Evolutionary conservation across 2,888 invertebrate genomes (phyloP).

Genomic region (Pachliopta kotzebuea): DNA sequence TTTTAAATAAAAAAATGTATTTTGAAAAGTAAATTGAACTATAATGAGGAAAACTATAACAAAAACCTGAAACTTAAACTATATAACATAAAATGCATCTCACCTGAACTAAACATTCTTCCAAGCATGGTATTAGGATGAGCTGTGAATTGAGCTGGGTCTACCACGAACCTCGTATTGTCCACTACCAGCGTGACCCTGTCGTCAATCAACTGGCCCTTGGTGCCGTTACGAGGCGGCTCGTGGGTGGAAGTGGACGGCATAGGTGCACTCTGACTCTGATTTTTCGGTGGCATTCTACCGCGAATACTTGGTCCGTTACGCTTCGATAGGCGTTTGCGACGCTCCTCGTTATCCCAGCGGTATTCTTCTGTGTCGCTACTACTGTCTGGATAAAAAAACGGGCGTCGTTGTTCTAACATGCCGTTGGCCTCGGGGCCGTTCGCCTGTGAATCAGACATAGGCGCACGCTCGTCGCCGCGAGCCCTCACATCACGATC

Average conservation of each 20-base stretch:
- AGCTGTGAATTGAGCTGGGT: conserved; percentile 94
- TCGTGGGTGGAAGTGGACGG: conserved; percentile 66
- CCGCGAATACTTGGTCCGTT: conserved; percentile 57
- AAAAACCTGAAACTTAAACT: no score
- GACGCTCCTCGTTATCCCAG: conserved; percentile 84
- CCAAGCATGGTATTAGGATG: conserved; percentile 99
- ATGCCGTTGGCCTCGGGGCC: conserved; percentile 59
- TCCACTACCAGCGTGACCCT: conserved; percentile 97
- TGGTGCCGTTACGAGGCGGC: conserved; percentile 54
- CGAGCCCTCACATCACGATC: conserved; percentile 69
- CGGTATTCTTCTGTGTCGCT: conserved; percentile 93
- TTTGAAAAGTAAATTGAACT: no score
- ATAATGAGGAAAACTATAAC: no score
- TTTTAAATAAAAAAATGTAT: no score
- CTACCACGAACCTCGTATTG: conserved; percentile 93
- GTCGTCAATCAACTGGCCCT: conserved; percentile 81
- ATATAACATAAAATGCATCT: conserved; percentile 27
- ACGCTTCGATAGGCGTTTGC: conserved; percentile 74
- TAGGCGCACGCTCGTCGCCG: conserved; percentile 58
- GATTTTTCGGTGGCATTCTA: conserved; percentile 67
- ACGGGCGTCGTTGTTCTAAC: conserved; percentile 59
- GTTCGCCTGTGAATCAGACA: conserved; percentile 65
- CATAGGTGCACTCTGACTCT: conserved; percentile 49
- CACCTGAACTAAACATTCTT: conserved; percentile 97
- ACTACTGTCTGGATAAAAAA: conserved; percentile 84